Percentiles rank a stretch among this genome's conserved stretches.
Conservation (phyloP, 1,140 invertebrate genomes). For the Aphidius gifuensis region DNA sequence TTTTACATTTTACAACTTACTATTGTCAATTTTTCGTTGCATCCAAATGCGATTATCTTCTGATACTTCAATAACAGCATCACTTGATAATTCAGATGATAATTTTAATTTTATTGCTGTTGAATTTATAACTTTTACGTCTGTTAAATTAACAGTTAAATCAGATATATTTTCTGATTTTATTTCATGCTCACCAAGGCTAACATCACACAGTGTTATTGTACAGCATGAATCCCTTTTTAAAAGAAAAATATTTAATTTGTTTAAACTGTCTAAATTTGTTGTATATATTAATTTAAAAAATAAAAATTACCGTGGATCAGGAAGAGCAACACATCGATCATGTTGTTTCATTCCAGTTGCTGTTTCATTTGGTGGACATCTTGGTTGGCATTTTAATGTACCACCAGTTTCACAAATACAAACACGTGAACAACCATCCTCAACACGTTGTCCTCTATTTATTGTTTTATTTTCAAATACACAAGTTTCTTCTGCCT, state of each 20-base stretch:
- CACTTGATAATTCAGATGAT: conserved; percentile 38
- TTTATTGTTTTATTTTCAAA: conserved; percentile 72
- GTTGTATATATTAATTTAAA: no score
- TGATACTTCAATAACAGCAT: conserved; percentile 46
- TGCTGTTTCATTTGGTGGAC: conserved; percentile 49
- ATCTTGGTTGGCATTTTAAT: conserved; percentile 70
- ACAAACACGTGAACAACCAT: conserved; percentile 76
- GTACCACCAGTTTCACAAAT: conserved; percentile 70
- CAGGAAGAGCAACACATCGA: conserved; percentile 44
- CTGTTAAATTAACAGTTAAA: conserved; percentile 43
- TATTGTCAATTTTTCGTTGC: conserved; percentile 38
- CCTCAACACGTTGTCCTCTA: conserved; percentile 70
- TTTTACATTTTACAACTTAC: background rate
- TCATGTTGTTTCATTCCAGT: conserved; percentile 45
- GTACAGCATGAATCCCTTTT: conserved; percentile 77
- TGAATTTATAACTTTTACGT: conserved; percentile 49
- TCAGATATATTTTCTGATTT: conserved; percentile 46
- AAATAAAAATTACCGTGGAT: conserved; percentile 36
- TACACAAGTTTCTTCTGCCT: conserved; percentile 64
- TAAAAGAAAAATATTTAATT: background rate
- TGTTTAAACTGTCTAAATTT: no score
- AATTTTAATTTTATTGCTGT: conserved; percentile 48
- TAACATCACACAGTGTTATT: conserved; percentile 77
- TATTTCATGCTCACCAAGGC: conserved; percentile 68
- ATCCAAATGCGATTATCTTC: conserved; percentile 50